Base-by-base conservation (phyloP, 1,140 invertebrate species). In the Venturia canescens region DNA sequence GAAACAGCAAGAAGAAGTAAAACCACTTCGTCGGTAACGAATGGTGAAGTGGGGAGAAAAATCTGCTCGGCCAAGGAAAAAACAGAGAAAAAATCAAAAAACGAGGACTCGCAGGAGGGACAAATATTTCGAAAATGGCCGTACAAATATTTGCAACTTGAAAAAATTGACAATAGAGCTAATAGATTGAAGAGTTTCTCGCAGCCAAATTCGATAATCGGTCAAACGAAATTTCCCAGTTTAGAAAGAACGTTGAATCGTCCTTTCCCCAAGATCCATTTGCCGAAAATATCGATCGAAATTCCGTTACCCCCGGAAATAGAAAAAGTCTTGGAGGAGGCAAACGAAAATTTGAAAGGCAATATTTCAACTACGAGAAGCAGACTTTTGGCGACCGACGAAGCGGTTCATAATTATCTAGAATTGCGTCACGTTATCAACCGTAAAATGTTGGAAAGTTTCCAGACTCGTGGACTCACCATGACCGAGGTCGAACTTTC, bases 401-500 rank as follows among this genome's bases (percentile, higher is more conserved):
- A 78, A 27, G 74, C 80, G 9, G 70, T 83, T 21, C 50, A 60
- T 26, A 38, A 83, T 67, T 83, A 78, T 69, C 77, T 83, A 57
- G 78, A 83, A 57, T 50, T 75, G 1, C 80, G 80, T 38, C 77
- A 81, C 34, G 66, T 67, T 7, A 21, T 76, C 13, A 83, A 83
- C 31, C 31, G 74, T 34, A 83, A 48, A 26, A 74, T 83, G n/a
- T 81, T 83, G 18, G 63, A 81, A 38, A 81, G 66, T 48, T 79
- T 83, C 57, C 60, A 60, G 2, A 29, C 74, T 27, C 80, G 69
- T 31, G 82, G 82, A 5, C 60, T 81, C 5, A 75, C 80, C 3
- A 83, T 83, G 76, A 81, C 69, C 21, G 80, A 83, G 44, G 63
- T 83, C 21, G 80, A 83, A 83, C 69, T 83, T 38, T 83, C 82